Conservation (phyloP, 1,140 invertebrate genomes). For the Drosophila quadrilineata region DNA sequence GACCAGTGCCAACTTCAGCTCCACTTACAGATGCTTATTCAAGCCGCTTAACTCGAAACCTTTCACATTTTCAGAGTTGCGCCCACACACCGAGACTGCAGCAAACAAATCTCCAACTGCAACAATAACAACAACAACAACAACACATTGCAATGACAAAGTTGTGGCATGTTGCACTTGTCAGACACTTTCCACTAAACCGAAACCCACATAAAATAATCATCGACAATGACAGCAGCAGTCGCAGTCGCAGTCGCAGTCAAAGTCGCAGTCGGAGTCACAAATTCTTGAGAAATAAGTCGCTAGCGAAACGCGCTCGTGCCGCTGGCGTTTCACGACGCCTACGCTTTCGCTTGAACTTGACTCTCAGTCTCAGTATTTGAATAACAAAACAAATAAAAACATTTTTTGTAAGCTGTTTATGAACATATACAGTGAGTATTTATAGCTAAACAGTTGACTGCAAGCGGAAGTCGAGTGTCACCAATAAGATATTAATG, state of each 20-base stretch:
- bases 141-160: slow-evolving; percentile 45
- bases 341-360: slow-evolving; percentile 58
- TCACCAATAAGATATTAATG: slow-evolving; percentile 55
- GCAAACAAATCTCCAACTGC: neutral
- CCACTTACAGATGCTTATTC: neutral
- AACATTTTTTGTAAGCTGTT: slow-evolving; percentile 28
- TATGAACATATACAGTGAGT: slow-evolving; percentile 25
- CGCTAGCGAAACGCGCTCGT: slow-evolving; percentile 18
- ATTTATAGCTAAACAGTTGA: slow-evolving; percentile 3
- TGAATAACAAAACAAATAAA: too few species aligned
- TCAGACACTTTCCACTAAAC: slow-evolving; percentile 51
- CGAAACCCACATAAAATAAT: slow-evolving; percentile 25
- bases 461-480: slow-evolving; percentile 58
- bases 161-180: slow-evolving; percentile 58
- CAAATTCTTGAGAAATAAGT: slow-evolving; percentile 54
- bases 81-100: slow-evolving; percentile 5
- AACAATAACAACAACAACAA: neutral
- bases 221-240: slow-evolving; percentile 30
- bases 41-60: slow-evolving; percentile 16
- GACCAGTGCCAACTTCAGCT: too few species aligned
- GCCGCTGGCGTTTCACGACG: slow-evolving; percentile 11
- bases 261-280: too few species aligned
- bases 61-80: slow-evolving; percentile 46
- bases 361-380: slow-evolving; percentile 46
- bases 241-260: too few species aligned